Conservation (phyloP, 2,113 vertebrate species). For the Eupsittula cactorum region DNA sequence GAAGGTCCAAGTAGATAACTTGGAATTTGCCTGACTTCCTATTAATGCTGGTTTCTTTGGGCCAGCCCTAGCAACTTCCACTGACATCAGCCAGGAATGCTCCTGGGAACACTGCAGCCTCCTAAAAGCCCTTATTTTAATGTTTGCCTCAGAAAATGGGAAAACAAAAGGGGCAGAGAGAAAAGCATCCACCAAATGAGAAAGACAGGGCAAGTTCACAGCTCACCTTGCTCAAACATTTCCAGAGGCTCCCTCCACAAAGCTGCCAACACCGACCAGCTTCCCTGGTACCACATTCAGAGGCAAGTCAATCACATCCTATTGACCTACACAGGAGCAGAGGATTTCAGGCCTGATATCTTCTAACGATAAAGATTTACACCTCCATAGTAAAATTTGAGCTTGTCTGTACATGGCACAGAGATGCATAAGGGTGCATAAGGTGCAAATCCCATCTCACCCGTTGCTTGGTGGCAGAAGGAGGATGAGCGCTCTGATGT, state of each 20-base stretch:
- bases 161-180: neutral
- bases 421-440: neutral
- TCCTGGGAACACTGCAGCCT: neutral
- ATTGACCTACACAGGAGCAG: fast-evolving
- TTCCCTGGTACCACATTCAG: neutral
- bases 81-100: neutral
- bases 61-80: neutral
- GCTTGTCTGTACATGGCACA: neutral
- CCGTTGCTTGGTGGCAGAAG: neutral
- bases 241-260: neutral
- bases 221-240: neutral
- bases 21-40: neutral
- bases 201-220: neutral
- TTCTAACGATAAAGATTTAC: neutral
- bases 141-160: neutral
- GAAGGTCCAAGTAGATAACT: neutral
- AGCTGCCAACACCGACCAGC: neutral
- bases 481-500: neutral
- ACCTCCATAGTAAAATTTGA: neutral
- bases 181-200: neutral
- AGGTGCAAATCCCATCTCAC: neutral
- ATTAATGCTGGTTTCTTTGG: neutral
- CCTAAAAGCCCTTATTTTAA: neutral
- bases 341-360: neutral
- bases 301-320: neutral